These are phyloP conservation scores for Glaucopsyche alexis DNA, from an alignment of 2,888 invertebrate species.

Conservation along the genomic window DNA sequence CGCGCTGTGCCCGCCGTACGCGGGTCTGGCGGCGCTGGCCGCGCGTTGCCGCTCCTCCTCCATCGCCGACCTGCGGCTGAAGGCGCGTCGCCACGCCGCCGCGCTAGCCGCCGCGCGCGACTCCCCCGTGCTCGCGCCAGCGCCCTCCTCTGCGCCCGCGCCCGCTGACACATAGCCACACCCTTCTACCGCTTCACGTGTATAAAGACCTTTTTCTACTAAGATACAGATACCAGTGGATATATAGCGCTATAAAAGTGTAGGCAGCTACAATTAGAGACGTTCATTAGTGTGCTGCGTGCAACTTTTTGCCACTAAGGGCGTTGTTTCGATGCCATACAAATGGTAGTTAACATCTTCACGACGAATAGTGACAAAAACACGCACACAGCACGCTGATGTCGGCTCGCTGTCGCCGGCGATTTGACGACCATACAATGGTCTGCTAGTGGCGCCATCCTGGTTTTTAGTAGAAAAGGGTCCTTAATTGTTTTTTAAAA, in stretches of 20 bases:
- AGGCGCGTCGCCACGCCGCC: constrained; percentile 95
- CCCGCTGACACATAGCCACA: constrained; percentile 62
- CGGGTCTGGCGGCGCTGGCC: constrained; percentile 89
- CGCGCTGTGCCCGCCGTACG: constrained; percentile 82
- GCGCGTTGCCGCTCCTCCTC: constrained; percentile 93
- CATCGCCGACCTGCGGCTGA: constrained; percentile 95
- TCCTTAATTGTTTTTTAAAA: not conserved
- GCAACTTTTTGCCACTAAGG: no score
- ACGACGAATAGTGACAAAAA: no score
- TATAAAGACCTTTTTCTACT: not conserved
- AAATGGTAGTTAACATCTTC: no score
- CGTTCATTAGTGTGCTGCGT: no score
- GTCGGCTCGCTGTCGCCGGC: not conserved
- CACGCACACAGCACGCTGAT: no score
- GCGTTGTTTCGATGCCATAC: no score
- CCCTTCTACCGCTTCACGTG: constrained; percentile 29
- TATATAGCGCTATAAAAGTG: no score
- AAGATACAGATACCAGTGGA: not conserved
- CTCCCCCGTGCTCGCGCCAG: constrained; percentile 50
- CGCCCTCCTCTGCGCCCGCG: constrained; percentile 44
- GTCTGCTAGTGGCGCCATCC: not conserved
- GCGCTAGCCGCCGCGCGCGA: constrained; percentile 84
- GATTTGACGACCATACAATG: not conserved
- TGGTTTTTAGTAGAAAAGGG: not conserved
- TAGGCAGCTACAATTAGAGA: no score